Base-by-base conservation (phyloP, 2,113 vertebrate species). In the Anguilla rostrata region DNA sequence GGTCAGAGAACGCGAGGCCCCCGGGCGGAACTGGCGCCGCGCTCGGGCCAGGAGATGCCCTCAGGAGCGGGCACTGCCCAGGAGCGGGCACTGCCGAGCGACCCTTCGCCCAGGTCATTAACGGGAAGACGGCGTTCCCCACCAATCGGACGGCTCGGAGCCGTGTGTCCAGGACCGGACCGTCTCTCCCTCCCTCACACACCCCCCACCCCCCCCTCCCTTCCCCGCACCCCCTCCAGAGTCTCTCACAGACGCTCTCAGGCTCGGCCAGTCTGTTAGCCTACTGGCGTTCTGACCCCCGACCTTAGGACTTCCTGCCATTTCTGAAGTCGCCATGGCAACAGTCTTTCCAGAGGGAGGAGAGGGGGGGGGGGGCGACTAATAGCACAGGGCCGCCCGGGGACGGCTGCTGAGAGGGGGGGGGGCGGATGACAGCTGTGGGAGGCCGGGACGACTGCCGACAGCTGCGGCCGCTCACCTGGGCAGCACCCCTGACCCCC, bases 271-370 rank as follows among this genome's bases (percentile, higher is more conserved):
- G 85, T 81, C 63, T 78, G 78, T 75, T 40, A 39, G 60, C 56
- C 66, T 63, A 82, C 57, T 78, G 71, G 83, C 83, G 39, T 39
- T 85, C 81, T 80, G 81, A 89, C 90, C 82, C 39, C 43, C 85
- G 57, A 85, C 87, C 86, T 85, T 86, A 81, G 88, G 88, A 85
- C 87, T 86, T 89, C 84, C 89, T 84, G 81, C 84, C 88, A 85
- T 84, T 87, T 87, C 84, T 78, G 26, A 83, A 78, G 85, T 90
- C 88, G 71, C 89, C 86, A 86, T 88, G 78, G 91, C 88, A 90
- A 91, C 87, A 18, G 66, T 87, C 87, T 87, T 83, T 86, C 90
- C 43, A 80, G 87, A 80, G 18, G 57, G 3, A 56, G 53, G 9
- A 1, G 15, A 80, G 0, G 5, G 9, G 5, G 22, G 22, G 22